Base-by-base conservation (phyloP, 2,888 invertebrate species). In the Mylabris sibirica region DNA sequence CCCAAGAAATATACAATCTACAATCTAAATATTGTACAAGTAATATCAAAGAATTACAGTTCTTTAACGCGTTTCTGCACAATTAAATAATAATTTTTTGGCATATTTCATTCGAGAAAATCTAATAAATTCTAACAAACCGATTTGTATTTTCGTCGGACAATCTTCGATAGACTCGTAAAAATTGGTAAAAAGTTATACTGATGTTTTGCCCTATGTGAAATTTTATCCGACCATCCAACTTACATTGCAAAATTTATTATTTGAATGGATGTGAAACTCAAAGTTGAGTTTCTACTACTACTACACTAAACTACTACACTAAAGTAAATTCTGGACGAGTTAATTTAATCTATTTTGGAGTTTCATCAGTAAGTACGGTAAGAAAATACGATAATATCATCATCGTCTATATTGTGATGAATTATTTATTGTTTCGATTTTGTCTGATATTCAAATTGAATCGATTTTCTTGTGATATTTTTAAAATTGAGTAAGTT, bases 271-370 rank as follows among this genome's bases (percentile, higher is more conserved):
- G 74, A 73, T 73, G n/a, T n/a, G 68, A 73, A 73, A 70, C 69
- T 66, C 8, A 67, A 41, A 64, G 60, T 69, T 74, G 74, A 75
- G 71, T 74, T 77, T 74, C 72, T n/a, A n/a, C n/a, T n/a, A 75
- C 74, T 75, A 75, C 77, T 78, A 78, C 77, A 76, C 68, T 74
- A 41, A 65, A 75, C 74, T 75, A 75, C 77, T 78, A 78, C 77
- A 76, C 68, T 74, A 41, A 65, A 61, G 62, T 64, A 65, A 70
- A 74, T 72, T 44, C n/a, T 70, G 73, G 75, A 76, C 11, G 9
- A 49, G 49, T 75, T 77, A 72, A 75, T 75, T 75, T 76, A 77
- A 77, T 77, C 74, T 75, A 75, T 72, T 76, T 76, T 72, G 68
- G 12, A 67, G 71, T 63, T 61, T n/a, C n/a, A n/a, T n/a, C n/a